Base-by-base conservation (phyloP, 2,888 invertebrate genomes). In the Erebia aethiops region DNA sequence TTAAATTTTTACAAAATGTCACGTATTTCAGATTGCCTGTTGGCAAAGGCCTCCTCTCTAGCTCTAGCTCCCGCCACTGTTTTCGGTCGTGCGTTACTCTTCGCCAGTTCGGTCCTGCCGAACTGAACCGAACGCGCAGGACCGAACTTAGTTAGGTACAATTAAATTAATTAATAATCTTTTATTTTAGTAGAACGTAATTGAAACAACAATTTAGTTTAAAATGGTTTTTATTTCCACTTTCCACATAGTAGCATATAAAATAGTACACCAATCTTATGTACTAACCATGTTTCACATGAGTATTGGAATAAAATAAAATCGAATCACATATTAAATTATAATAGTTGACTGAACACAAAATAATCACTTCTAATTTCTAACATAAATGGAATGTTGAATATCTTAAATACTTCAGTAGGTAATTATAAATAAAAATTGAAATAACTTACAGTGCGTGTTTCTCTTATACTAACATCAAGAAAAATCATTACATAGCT, bases 281-380 rank as follows among this genome's bases (percentile, higher is more conserved):
- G 81, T 81, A 82, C 82, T 85, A 81, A 84, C 81, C 84, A 85
- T 84, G 84, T 86, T 78, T 79, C 73, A 90, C 91, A 90, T 87
- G 91, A 90, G 89, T 84, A 83, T 83, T 85, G 77, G 71, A 71
- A 61, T 72, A 66, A 67, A 72, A 73, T 52, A 70, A 65, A 51
- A 46, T 46, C 14, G 13, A 56, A 46, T 51, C n/a, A 62, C 18
- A 56, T 21, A n/a, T 16, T 52, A 16, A 16, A 16, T 21, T 49
- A 63, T 46, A 35, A 26, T 26, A 71, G 76, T 78, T 70, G 73
- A 76, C 74, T 76, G 76, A 77, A 75, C 74, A 75, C 72, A 77
- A 73, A 77, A 78, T 76, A 78, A 76, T 73, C 73, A 78, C 46
- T 71, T 69, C 66, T 69, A 67, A 57, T 9, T 54, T 51, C 10